These are phyloP conservation scores for Dromaius novaehollandiae DNA, from an alignment of 2,113 vertebrate genomes.

Conservation along the genomic window DNA sequence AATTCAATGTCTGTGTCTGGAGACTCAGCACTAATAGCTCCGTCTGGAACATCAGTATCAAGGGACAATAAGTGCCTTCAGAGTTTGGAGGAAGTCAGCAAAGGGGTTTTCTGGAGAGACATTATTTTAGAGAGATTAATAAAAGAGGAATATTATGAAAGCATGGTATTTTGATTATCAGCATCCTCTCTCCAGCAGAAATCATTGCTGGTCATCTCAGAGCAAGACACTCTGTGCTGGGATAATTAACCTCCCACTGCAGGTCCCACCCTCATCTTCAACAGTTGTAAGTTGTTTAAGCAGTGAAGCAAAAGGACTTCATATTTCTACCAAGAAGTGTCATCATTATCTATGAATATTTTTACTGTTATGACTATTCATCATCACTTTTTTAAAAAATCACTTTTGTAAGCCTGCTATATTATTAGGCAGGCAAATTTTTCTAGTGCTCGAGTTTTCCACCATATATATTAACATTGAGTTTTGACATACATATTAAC, in stretches of 20 bases:
- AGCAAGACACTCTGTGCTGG: neutral
- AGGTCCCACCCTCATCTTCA: neutral
- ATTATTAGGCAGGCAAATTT: neutral
- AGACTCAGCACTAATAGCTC: slow-evolving; percentile 42
- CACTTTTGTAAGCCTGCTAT: neutral
- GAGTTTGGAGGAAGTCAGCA: slow-evolving; percentile 9
- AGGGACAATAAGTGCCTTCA: neutral
- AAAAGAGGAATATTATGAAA: neutral
- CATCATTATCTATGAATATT: neutral
- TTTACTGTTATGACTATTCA: neutral
- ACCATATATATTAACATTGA: neutral
- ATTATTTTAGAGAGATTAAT: slow-evolving; percentile 6
- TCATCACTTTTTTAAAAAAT: neutral
- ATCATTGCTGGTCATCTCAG: neutral
- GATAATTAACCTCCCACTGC: neutral
- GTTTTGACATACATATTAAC: neutral
- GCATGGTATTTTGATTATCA: neutral
- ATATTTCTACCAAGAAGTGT: neutral
- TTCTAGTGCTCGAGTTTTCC: neutral
- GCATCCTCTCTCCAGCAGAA: neutral
- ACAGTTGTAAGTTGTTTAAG: neutral
- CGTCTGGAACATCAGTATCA: slow-evolving; percentile 51
- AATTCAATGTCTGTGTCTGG: slow-evolving; percentile 48
- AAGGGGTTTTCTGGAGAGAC: neutral
- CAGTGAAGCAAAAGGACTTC: neutral